Percentiles rank a stretch among this genome's conserved stretches.
Evolutionary conservation across 2,113 vertebrate genomes (phyloP).

Genomic region (Cercocebus atys): DNA sequence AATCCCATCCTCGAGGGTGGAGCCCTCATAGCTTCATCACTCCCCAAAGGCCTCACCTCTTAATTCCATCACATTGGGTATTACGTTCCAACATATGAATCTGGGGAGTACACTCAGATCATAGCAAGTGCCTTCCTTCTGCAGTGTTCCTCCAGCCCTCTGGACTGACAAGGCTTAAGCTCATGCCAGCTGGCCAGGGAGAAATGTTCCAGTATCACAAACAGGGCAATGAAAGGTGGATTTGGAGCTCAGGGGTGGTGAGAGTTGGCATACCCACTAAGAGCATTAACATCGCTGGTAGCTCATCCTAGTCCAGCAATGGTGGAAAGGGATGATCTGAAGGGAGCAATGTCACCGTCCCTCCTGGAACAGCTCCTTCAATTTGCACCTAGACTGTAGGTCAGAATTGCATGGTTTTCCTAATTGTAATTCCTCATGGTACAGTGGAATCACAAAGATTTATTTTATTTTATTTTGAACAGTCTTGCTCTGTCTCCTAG

Average conservation of each 20-base stretch:
- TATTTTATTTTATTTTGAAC: background rate
- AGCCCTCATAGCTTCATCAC: background rate
- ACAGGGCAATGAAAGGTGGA: background rate
- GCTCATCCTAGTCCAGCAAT: background rate
- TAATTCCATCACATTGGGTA: no score
- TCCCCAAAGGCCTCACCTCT: background rate
- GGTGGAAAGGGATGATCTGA: background rate
- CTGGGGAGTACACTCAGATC: background rate
- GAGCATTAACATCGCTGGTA: rapidly evolving
- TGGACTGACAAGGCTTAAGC: background rate
- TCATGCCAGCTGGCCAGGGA: background rate
- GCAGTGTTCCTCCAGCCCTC: background rate
- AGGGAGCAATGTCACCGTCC: background rate
- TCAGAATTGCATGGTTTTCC: background rate
- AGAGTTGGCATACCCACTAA: no score
- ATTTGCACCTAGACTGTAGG: background rate
- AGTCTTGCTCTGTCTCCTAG: no score
- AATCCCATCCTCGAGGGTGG: background rate
- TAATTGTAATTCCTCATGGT: background rate
- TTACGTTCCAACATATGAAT: background rate
- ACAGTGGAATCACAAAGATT: background rate
- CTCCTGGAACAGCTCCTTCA: background rate
- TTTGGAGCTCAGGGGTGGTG: background rate
- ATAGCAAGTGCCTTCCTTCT: background rate
- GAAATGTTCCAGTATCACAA: background rate